Conservation (phyloP, 2,113 vertebrate species). For the Toxostoma redivivum region DNA sequence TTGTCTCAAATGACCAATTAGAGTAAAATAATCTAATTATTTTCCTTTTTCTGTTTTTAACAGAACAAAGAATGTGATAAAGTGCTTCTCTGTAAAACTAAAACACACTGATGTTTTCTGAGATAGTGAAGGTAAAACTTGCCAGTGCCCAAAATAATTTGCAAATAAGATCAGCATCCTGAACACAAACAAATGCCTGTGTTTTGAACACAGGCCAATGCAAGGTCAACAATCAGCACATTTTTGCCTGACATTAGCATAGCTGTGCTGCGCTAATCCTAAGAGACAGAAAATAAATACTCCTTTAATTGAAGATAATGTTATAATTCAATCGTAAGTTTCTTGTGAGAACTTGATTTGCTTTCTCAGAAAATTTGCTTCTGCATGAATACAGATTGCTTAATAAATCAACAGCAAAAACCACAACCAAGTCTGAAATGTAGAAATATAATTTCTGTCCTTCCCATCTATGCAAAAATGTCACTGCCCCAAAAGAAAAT, state of each 20-base stretch:
- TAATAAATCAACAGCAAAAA: conserved; percentile 1
- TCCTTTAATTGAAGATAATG: conserved; percentile 55
- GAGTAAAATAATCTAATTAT: neutral
- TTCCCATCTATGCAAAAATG: neutral
- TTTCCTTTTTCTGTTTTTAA: neutral
- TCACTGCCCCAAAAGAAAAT: neutral
- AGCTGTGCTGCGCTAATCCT: conserved; percentile 40
- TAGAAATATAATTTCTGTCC: neutral
- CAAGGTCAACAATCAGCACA: conserved; percentile 60
- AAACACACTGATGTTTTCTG: neutral
- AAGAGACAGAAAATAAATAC: conserved; percentile 57
- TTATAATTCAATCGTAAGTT: conserved; percentile 60
- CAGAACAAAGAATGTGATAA: neutral
- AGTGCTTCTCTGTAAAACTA: neutral
- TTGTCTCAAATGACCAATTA: neutral
- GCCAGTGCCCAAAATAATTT: conserved; percentile 36
- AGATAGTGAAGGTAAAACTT: conserved; percentile 7
- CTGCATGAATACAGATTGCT: conserved; percentile 1
- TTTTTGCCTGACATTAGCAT: conserved; percentile 55
- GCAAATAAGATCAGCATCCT: conserved; percentile 54
- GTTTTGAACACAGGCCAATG: conserved; percentile 47
- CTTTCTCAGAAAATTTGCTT: conserved; percentile 24
- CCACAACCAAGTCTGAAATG: neutral
- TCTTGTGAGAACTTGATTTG: conserved; percentile 59
- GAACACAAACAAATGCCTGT: conserved; percentile 35